Evolutionary conservation across 1,140 invertebrate genomes (phyloP).

Genomic region (Nixonia krombeini): DNA sequence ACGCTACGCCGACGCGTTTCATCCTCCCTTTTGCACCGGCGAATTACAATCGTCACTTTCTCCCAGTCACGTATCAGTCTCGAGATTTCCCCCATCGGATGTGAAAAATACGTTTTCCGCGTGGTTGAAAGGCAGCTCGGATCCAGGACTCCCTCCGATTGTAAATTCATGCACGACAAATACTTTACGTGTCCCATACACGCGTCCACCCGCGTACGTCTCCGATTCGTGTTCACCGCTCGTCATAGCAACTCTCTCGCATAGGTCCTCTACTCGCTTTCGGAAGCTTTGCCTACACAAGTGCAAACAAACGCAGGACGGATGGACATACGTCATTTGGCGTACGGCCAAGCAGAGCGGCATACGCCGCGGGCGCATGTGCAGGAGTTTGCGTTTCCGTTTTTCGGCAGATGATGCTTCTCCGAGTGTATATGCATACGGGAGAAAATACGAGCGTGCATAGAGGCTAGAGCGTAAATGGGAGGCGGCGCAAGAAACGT

Average conservation of each 20-base stretch:
- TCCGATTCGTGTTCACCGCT: slow-evolving; percentile 30
- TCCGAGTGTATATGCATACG: slow-evolving; percentile 30
- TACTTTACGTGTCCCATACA: slow-evolving; percentile 20
- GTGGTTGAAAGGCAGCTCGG: slow-evolving; percentile 25
- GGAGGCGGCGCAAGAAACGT: too few relatives aligned
- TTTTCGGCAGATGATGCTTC: slow-evolving; percentile 36
- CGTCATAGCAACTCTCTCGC: slow-evolving; percentile 31
- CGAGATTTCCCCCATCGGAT: slow-evolving; percentile 19
- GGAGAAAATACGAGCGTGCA: slow-evolving; percentile 6
- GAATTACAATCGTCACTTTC: slow-evolving; percentile 24
- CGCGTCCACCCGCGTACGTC: slow-evolving; percentile 22
- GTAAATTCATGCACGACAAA: slow-evolving; percentile 36
- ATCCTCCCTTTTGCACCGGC: slow-evolving; percentile 16
- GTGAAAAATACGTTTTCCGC: slow-evolving; percentile 37
- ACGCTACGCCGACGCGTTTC: slow-evolving; percentile 1
- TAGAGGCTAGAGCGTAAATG: slow-evolving; percentile 26
- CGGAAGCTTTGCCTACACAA: slow-evolving; percentile 43
- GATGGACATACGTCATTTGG: slow-evolving; percentile 58
- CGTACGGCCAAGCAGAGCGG: slow-evolving; percentile 43
- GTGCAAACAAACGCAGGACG: slow-evolving; percentile 51
- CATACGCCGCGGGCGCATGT: slow-evolving; percentile 27
- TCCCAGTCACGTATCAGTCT: slow-evolving; percentile 9
- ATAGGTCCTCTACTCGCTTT: slow-evolving; percentile 23
- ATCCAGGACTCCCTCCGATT: slow-evolving; percentile 21
- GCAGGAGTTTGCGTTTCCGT: slow-evolving; percentile 34